Base-by-base conservation (phyloP, 1,140 invertebrate genomes). In the Latrodectus geometricus region DNA sequence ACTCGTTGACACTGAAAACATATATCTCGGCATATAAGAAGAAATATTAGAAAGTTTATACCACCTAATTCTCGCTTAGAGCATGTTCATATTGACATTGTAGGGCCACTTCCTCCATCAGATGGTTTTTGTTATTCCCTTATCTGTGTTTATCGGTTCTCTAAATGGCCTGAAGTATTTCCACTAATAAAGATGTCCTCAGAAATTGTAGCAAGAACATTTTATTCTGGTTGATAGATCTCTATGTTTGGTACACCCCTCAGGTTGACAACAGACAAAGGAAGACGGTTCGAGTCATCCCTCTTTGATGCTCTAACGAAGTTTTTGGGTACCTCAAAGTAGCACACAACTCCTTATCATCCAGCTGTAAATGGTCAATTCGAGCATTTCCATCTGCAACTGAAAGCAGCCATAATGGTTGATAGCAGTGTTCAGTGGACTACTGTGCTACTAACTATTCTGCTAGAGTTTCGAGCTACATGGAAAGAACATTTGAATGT, bases 71-170 rank as follows among this genome's bases (percentile, higher is more conserved):
- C n/a, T n/a, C n/a, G n/a, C n/a, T n/a, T n/a, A n/a, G n/a, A n/a
- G n/a, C n/a, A n/a, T n/a, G n/a, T n/a, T n/a, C n/a, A n/a, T n/a
- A n/a, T n/a, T n/a, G n/a, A n/a, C n/a, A n/a, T n/a, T n/a, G n/a
- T n/a, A n/a, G n/a, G n/a, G n/a, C n/a, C n/a, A n/a, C n/a, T n/a
- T n/a, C n/a, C n/a, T n/a, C n/a, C n/a, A n/a, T n/a, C n/a, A n/a
- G n/a, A n/a, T n/a, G n/a, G n/a, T n/a, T n/a, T n/a, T n/a, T n/a
- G 48, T 15, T 92, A n/a, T n/a, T n/a, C n/a, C 8, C 87, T 93
- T 1, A 93, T 91, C 0, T 89, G 90, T 20, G 90, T 92, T 3
- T 91, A 93, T 80, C 81, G 91, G 5, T 92, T 90, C 84, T 91
- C 91, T 0, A 76, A 91, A 12, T 93, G 89, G 90, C 90, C 80